Evolutionary conservation across 2,113 vertebrate genomes (phyloP), one percentile per base, ranked within the genome.

Genomic region (Rutilus rutilus): DNA sequence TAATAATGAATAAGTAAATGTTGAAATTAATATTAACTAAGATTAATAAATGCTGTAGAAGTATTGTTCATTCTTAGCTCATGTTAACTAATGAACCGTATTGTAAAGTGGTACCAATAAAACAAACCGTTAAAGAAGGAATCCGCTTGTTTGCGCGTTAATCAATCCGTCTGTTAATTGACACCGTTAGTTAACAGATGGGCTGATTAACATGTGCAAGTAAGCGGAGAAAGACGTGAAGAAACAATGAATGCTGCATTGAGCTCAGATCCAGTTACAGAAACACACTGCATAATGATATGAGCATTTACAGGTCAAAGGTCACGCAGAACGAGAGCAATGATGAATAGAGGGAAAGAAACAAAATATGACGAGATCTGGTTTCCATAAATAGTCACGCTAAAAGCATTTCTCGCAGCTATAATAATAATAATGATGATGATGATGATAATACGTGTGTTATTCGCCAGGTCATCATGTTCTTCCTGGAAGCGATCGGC

Each of bases 401-500:
- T 1, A 65, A 65, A 36, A 84, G 39, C 75, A 62, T 75, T 60
- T 81, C 69, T 42, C 11, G 19, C 86, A 86, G 84, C 80, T 75
- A 82, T 47, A 74, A 81, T 79, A 79, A 69, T 67, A 33, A 21
- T 67, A 36, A 67, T 65, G 54, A 80, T 83, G 65, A 76, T 45
- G 64, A 80, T 78, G 65, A 79, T 67, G 19, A 67, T 67, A 19
- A 67, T 67, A 67, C 50, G 67, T 19, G 74, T 78, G 87, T 64
- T 15, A 25, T 79, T 6, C 47, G 17, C 23, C 42, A 27, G 21
- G 23, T 30, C 15, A 77, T 57, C 54, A 9, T 57, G 54, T 23
- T 74, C 75, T 89, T 89, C 78, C 86, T 85, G 88, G 88, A 87
- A 89, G 78, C 71, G 27, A 60, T 71, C 36, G 33, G 71, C 23